Evolutionary conservation across 2,797 vertebrate species (phyloP).

Genomic region (Alosa sapidissima): DNA sequence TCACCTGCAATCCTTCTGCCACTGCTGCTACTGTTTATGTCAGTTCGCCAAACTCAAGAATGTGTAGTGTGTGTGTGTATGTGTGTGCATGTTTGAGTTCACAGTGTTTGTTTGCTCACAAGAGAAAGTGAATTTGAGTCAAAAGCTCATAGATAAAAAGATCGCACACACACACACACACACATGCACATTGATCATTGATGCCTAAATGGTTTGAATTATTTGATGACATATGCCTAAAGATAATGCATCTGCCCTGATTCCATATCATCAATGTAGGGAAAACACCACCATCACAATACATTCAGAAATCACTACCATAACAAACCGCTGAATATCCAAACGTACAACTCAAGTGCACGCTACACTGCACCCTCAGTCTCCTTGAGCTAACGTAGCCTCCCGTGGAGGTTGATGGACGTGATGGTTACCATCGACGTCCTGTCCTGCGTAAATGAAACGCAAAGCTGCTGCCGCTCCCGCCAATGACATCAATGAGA

Average conservation of each 20-base stretch:
- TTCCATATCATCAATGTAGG: not conserved
- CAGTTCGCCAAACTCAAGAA: not conserved
- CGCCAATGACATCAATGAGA: not conserved
- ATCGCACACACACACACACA: not conserved
- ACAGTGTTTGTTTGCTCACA: not conserved
- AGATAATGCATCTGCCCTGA: not conserved
- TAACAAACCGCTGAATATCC: not conserved
- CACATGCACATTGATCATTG: not conserved
- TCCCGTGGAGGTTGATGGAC: not conserved
- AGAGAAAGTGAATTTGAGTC: not conserved
- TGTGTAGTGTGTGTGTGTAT: not conserved
- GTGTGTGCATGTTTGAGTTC: not conserved
- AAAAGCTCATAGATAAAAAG: not conserved
- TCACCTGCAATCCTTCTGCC: not conserved
- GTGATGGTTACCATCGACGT: not conserved
- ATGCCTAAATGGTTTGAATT: not conserved
- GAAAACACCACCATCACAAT: not conserved
- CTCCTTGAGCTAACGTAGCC: not conserved
- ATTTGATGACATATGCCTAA: not conserved
- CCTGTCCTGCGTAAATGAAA: conserved; percentile 7
- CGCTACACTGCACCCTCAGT: not conserved
- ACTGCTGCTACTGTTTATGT: not conserved
- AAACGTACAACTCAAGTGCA: not conserved
- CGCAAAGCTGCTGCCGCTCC: not conserved
- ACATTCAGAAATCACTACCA: not conserved